Evolutionary conservation across 1,140 invertebrate species (phyloP), one percentile per base, ranked within the genome.

Genomic region (Bombus turneri): DNA sequence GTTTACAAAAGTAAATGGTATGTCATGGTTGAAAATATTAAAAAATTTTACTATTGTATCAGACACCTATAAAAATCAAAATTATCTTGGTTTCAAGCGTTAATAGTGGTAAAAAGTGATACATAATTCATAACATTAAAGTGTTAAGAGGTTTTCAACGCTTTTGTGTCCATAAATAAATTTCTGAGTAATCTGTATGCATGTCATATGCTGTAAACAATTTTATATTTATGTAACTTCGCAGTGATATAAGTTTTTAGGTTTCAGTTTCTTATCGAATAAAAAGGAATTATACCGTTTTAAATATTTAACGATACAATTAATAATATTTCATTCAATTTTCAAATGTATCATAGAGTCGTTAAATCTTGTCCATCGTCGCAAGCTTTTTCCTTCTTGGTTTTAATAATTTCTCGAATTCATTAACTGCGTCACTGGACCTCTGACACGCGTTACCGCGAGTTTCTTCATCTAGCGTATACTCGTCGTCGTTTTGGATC

Each of bases 311-410:
- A 62, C 59, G 1, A 62, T 53, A 53, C 6, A 22, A 22, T 53
- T 53, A 53, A 53, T 53, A 8, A 53, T 62, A n/a, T 62, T 62
- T 2, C 10, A 53, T 34, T 22, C 34, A 74, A 47, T 74, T 34
- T 34, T 12, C 4, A 74, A 34, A 34, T 6, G n/a, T 13, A 13
- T 34, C 15, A 34, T 22, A 15, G 6, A 31, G 39, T 39, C 10
- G 2, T 62, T 22, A 39, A n/a, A 15, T 57, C 64, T 69, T 69
- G 64, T 83, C 64, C 47, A 57, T 78, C 43, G 74, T 69, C 74
- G 77, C 37, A 34, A 34, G 1, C n/a, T 74, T 62, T 34, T 59
- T 22, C 4, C 43, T 53, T 59, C 34, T n/a, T n/a, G 69, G 37
- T 2, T 57, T 22, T 68, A 81, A 28, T 34, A 39, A 43, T 66